Evolutionary conservation across 2,113 vertebrate species (phyloP).

Genomic region (Phyllostomus hastatus): DNA sequence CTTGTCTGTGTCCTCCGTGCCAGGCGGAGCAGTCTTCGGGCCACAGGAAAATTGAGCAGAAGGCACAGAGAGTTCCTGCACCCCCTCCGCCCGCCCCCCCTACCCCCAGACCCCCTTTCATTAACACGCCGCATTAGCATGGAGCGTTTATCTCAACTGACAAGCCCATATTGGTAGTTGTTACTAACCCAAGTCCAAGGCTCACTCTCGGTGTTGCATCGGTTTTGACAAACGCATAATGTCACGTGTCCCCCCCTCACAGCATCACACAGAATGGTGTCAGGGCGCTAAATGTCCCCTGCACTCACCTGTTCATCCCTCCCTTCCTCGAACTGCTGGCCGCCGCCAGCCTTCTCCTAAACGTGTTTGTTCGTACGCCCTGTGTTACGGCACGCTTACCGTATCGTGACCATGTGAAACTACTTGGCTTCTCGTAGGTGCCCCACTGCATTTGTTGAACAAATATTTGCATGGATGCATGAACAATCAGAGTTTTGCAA

Average conservation of each 20-base stretch:
- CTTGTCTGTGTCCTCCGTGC: not conserved
- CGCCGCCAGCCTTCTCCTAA: not conserved
- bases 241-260: fast-evolving
- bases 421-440: not conserved
- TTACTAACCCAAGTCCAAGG: no score
- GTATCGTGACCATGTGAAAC: not conserved
- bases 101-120: fast-evolving
- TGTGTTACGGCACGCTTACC: not conserved
- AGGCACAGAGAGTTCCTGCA: not conserved
- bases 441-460: not conserved
- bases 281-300: fast-evolving
- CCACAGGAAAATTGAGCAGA: not conserved
- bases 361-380: no score
- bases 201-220: not conserved
- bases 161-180: not conserved
- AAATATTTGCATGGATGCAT: not conserved
- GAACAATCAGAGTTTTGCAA: not conserved
- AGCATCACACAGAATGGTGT: not conserved
- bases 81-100: fast-evolving
- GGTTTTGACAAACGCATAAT: not conserved
- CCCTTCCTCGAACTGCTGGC: not conserved
- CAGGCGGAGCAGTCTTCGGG: not conserved
- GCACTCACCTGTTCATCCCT: fast-evolving
- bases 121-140: fast-evolving
- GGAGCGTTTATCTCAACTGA: fast-evolving